Evolutionary conservation across 1,140 invertebrate species (phyloP).

Genomic region (Neuroterus valhalla): DNA sequence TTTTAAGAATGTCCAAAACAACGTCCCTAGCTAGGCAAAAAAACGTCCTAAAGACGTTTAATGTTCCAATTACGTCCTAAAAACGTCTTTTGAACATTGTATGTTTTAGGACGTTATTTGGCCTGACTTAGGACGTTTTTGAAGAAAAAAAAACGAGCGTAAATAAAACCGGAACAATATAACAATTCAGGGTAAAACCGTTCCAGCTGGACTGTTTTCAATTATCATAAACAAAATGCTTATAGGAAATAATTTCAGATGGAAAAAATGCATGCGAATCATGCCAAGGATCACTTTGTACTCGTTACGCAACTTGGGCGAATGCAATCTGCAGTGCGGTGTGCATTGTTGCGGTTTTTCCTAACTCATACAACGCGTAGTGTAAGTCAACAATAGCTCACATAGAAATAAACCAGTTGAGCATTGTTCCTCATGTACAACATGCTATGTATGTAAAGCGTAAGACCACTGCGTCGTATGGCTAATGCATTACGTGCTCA

Average conservation of each 20-base stretch:
- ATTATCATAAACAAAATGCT: no score
- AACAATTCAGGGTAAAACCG: no score
- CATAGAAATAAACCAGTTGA: conserved; percentile 10
- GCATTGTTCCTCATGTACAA: not conserved
- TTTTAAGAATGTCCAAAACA: no score
- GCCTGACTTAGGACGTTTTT: no score
- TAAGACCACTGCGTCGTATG: not conserved
- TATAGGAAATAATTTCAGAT: not conserved
- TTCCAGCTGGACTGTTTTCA: no score
- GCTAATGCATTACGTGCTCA: conserved; percentile 6
- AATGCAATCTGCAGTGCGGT: not conserved
- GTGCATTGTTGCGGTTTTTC: not conserved
- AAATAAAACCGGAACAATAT: no score
- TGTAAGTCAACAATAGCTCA: not conserved
- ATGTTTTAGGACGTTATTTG: no score
- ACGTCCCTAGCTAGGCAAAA: no score
- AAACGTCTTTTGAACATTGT: no score
- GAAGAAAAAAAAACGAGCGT: no score
- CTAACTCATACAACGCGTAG: conserved; percentile 1
- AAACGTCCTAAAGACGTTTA: no score
- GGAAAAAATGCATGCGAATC: not conserved
- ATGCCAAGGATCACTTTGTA: not conserved
- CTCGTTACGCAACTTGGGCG: conserved; percentile 1
- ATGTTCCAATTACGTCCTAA: no score
- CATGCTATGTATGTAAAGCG: conserved; percentile 2